Evolutionary conservation across 2,888 invertebrate genomes (phyloP), one percentile per base, ranked within the genome.

Genomic region (Drosophila neotestacea): DNA sequence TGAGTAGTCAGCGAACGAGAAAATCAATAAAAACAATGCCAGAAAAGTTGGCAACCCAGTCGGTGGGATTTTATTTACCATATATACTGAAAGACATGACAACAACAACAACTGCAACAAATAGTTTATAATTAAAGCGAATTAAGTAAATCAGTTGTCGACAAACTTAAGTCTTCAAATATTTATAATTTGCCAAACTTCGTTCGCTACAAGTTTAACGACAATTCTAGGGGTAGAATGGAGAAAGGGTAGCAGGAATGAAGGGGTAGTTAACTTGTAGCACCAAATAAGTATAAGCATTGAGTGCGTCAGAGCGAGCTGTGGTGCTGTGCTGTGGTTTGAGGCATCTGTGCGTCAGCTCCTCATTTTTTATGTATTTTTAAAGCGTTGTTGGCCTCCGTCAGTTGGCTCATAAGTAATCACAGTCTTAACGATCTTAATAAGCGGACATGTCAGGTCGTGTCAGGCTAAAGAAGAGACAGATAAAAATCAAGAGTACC

Each of bases 311-410:
- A 81, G 47, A 67, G 62, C 46, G 16, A 16, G 16, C 16, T 38
- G 11, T 30, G 4, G 48, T 4, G 7, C 32, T 13, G 16, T 9
- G 55, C 42, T 32, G 32, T 41, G 59, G 51, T 32, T 16, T 34
- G 46, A n/a, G 56, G 34, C 54, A 48, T 36, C 58, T 47, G 58
- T 67, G 72, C 62, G 74, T 62, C 72, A 67, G 75, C 42, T 48
- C 68, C 70, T 81, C 69, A 81, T 60, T 64, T 73, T 82, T 82
- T 68, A 85, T 87, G 83, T 78, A 73, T 81, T 77, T 87, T 87
- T 85, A 85, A 84, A 78, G 69, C 82, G 64, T 55, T 62, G 50
- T 61, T 67, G 63, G 34, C 59, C 63, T 54, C 47, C 42, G 38
- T 61, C 65, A 48, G 47, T 48, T 65, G 62, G 60, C 78, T 54